Base-by-base conservation (phyloP, 2,888 invertebrate species). In the Limnephilus marmoratus region DNA sequence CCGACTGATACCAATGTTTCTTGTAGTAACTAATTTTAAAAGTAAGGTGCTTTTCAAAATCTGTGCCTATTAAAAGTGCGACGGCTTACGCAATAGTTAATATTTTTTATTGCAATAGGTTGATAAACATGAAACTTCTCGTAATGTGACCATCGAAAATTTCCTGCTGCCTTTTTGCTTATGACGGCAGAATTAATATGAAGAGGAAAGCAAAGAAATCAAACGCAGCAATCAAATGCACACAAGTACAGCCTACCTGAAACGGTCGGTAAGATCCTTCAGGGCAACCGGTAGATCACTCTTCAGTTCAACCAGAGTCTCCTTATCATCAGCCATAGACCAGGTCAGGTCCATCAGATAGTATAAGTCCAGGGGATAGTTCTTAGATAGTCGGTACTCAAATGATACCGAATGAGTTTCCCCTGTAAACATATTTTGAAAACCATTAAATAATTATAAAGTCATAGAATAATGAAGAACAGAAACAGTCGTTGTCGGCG, bases 341-440 rank as follows among this genome's bases (percentile, higher is more conserved):
- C 97, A 97, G 2, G 99, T 98, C 92, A 99, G 96, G 95, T 99
- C 99, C 98, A 99, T 98, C 94, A 99, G 96, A 94, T 98, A 98
- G 95, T 99, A 99, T 83, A 99, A 96, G 95, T 99, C 99, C 83
- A 99, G 96, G 12, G 98, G 98, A 94, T 98, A 98, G 95, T 99
- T 98, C 95, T 97, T 97, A 15, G 98, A 98, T 90, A 98, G 97
- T 90, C 97, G 96, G 94, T 97, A 98, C n/a, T 96, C 95, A 94
- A 98, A 96, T 93, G 96, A 96, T 85, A 98, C 95, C 93, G 96
- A 97, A 94, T 96, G 95, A 0, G 97, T 96, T 94, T 97, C 96
- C 34, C 96, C 97, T 97, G 94, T 81, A 95, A 95, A 37, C 29
- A 5, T 31, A 18, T 24, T 68, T 68, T 68, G 3, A 68, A 68